These are phyloP conservation scores for Chaunax sp. DNA, from an alignment of 2,797 vertebrate species.

Conservation along the genomic window DNA sequence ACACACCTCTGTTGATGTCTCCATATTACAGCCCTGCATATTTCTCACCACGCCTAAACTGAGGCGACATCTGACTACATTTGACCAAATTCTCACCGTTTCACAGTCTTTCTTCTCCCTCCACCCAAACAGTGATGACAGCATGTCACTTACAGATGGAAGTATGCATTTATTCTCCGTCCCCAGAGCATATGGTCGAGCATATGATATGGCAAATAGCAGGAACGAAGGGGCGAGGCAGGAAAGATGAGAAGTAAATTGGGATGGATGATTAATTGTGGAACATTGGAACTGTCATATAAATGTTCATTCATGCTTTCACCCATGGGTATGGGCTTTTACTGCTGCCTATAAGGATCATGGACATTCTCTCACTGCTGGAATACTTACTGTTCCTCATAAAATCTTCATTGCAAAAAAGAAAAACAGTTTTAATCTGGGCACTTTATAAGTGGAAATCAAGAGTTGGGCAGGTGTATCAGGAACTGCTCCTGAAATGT, in stretches of 20 bases:
- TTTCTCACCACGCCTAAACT: constrained; percentile 32
- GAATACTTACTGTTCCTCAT: constrained; percentile 20
- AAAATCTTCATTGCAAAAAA: constrained; percentile 27
- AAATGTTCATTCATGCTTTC: constrained; percentile 51
- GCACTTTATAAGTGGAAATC: constrained; percentile 28
- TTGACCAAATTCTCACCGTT: constrained; percentile 12
- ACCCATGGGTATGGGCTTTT: constrained; percentile 39
- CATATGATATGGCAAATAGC: constrained; percentile 56
- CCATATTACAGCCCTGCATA: background rate
- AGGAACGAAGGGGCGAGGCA: constrained; percentile 59
- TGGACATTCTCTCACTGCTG: constrained; percentile 15
- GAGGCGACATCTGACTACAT: constrained; percentile 30
- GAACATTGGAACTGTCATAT: constrained; percentile 42
- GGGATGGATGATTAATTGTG: constrained; percentile 60
- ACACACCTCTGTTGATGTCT: background rate
- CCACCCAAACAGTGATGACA: constrained; percentile 64
- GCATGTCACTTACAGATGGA: constrained; percentile 57
- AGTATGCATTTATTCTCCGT: constrained; percentile 48
- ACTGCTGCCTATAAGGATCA: constrained; percentile 22
- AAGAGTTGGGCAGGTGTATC: constrained; percentile 6
- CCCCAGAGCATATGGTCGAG: constrained; percentile 50
- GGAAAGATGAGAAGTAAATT: constrained; percentile 51
- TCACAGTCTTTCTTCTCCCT: constrained; percentile 29
- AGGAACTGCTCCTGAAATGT: constrained; percentile 5
- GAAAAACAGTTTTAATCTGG: constrained; percentile 9